Conservation (phyloP, 2,113 vertebrate genomes). For the Saimiri boliviensis region DNA sequence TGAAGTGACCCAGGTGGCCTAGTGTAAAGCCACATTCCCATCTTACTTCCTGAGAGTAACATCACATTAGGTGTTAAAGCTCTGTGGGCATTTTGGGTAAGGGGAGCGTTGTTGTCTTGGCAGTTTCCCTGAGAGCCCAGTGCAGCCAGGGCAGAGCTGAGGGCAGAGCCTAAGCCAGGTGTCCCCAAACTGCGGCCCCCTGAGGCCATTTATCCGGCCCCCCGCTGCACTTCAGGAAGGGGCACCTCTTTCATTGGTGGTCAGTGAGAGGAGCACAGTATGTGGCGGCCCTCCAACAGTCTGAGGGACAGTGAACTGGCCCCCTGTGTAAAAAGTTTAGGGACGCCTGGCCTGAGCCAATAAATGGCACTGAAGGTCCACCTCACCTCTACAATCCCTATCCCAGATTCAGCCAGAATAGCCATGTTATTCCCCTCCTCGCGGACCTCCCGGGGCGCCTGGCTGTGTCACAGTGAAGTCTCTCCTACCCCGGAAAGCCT, state of each 20-base stretch:
- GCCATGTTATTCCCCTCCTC: neutral
- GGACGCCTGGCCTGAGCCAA: no score
- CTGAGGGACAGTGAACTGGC: no score
- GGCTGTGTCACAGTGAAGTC: neutral
- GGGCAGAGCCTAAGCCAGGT: neutral
- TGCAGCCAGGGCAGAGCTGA: no score
- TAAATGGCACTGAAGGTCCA: neutral
- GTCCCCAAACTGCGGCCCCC: no score
- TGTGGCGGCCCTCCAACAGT: no score
- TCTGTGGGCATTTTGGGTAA: accelerated
- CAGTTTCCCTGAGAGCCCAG: neutral
- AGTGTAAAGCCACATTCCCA: accelerated
- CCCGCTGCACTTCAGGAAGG: no score
- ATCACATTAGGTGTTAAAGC: no score
- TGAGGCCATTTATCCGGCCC: no score
- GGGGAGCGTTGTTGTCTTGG: no score
- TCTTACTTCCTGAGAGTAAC: neutral
- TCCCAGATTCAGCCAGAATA: neutral
- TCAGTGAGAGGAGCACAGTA: no score
- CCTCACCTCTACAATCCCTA: neutral
- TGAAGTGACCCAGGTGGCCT: accelerated
- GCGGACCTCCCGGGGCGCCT: neutral
- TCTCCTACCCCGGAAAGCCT: neutral
- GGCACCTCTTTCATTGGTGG: no score
- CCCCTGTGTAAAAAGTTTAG: no score